A percentile compares a stretch with the other conserved stretches of the same genome.
Conservation (phyloP, 1,140 invertebrate species). For the Pogonomyrmex californicus region DNA sequence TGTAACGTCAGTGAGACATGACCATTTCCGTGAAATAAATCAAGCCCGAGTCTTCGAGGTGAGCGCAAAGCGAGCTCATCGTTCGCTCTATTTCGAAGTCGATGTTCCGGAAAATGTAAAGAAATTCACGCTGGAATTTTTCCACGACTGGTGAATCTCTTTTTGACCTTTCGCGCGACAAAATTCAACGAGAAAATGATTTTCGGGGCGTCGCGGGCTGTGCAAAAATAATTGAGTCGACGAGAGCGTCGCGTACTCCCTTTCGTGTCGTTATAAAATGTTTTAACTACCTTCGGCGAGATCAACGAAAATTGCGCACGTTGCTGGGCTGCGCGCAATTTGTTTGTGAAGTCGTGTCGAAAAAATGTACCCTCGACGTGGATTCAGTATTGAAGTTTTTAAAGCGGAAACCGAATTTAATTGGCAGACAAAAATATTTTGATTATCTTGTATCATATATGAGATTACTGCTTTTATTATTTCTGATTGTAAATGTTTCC, state of each 20-base stretch:
- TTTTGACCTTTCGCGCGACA: slow-evolving; percentile 31
- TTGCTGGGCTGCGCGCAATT: slow-evolving; percentile 65
- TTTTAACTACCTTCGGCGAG: slow-evolving; percentile 60
- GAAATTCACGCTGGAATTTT: slow-evolving; percentile 43
- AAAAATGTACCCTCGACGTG: slow-evolving; percentile 17
- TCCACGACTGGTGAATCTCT: slow-evolving; percentile 18
- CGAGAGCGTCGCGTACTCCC: slow-evolving; percentile 46
- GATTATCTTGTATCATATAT: slow-evolving; percentile 9
- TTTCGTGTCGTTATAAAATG: slow-evolving; percentile 66
- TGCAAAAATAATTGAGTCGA: slow-evolving; percentile 65
- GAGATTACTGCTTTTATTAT: not conserved
- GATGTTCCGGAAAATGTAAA: slow-evolving; percentile 56
- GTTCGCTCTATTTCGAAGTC: slow-evolving; percentile 46
- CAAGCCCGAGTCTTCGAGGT: slow-evolving; percentile 37
- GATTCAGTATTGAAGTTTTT: slow-evolving; percentile 19
- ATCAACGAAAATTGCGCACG: slow-evolving; percentile 58
- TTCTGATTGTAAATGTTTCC: slow-evolving; percentile 8
- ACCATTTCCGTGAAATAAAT: slow-evolving; percentile 49
- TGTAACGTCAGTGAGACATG: slow-evolving; percentile 43
- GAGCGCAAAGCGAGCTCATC: slow-evolving; percentile 29
- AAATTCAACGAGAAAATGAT: slow-evolving; percentile 44
- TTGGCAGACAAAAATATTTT: slow-evolving; percentile 23
- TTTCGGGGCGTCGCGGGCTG: slow-evolving; percentile 34
- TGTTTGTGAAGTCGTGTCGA: slow-evolving; percentile 58
- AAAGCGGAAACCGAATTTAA: slow-evolving; percentile 44